Evolutionary conservation across 2,113 vertebrate genomes (phyloP).

Genomic region (pig (Sus scrofa)): T2T-Sscrofa CM000817.6:55424001-55424500

Average conservation of each 20-base stretch:
- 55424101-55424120: background rate
- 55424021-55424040: background rate
- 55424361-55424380: background rate
- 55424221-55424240: background rate
- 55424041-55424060: background rate
- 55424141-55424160: background rate
- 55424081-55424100: background rate
- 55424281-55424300: background rate
- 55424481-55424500: too few relatives aligned
- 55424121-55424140: background rate
- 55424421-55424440: background rate
- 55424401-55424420: background rate
- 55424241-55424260: background rate
- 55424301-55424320: background rate
- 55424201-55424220: background rate
- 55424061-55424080: background rate
- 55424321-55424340: background rate
- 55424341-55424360: background rate
- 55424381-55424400: background rate
- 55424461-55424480: background rate
- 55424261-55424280: background rate
- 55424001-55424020: background rate
- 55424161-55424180: background rate
- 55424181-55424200: background rate
- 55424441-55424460: background rate